Evolutionary conservation across 1,140 invertebrate genomes (phyloP).

Genomic region (Brachionus angularis): DNA sequence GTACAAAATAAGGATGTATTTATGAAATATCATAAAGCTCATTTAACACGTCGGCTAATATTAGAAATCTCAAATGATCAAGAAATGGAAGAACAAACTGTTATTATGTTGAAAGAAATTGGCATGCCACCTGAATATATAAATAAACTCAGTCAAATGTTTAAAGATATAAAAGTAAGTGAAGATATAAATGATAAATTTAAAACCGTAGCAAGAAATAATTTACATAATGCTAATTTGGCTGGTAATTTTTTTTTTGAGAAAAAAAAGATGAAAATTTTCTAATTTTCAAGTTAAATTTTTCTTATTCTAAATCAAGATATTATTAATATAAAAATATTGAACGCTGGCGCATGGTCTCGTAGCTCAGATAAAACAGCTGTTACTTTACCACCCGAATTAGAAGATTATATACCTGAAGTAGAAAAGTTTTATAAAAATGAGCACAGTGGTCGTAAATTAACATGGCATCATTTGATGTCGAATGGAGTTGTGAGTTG

Average conservation of each 20-base stretch:
- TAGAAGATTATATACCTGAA: slow-evolving; percentile 97
- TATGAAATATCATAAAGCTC: slow-evolving; percentile 98
- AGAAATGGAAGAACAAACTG: slow-evolving; percentile 99
- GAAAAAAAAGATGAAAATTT: background rate
- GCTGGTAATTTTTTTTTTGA: too few species aligned
- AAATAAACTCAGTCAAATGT: slow-evolving; percentile 90
- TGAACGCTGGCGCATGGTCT: slow-evolving; percentile 97
- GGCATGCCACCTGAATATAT: slow-evolving; percentile 99
- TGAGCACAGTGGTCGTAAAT: slow-evolving; percentile 92
- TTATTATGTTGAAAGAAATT: slow-evolving; percentile 80
- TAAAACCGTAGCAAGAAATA: slow-evolving; percentile 60
- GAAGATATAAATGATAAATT: slow-evolving; percentile 96
- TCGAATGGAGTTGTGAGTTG: slow-evolving; percentile 71
- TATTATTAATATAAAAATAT: slow-evolving; percentile 69
- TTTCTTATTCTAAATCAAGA: too few species aligned
- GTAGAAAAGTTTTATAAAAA: slow-evolving; percentile 68
- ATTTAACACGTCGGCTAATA: slow-evolving; percentile 88
- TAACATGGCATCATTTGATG: slow-evolving; percentile 99
- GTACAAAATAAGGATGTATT: slow-evolving; percentile 99
- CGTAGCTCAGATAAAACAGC: slow-evolving; percentile 80
- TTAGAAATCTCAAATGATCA: slow-evolving; percentile 94
- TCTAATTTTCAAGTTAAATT: background rate
- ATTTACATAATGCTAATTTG: slow-evolving; percentile 22
- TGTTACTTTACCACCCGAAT: slow-evolving; percentile 87
- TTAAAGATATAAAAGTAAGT: slow-evolving; percentile 96